Percentiles rank a stretch among this genome's conserved stretches.
These are phyloP conservation scores for Lates japonicus DNA, from an alignment of 2,797 vertebrate genomes.

Conservation along the genomic window DNA sequence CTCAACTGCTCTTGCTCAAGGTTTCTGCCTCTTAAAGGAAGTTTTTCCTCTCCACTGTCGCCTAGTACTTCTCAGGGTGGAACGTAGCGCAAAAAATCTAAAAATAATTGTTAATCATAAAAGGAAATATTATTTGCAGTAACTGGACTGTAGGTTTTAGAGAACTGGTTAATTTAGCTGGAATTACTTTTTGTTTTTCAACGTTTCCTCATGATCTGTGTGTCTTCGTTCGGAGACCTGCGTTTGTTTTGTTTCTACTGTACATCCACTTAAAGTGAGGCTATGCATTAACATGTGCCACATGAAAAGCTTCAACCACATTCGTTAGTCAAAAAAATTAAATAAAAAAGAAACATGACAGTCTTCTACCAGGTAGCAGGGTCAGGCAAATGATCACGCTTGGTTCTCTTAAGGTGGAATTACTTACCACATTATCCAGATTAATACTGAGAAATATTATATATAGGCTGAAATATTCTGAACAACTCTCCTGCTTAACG, in stretches of 20 bases:
- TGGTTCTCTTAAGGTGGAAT: constrained; percentile 47
- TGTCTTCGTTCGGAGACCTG: neutral
- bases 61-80: no score
- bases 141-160: no score
- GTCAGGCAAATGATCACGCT: constrained; percentile 74
- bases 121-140: no score
- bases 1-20: no score
- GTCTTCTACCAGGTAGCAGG: constrained; percentile 63
- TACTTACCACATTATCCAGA: neutral
- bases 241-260: constrained; percentile 21
- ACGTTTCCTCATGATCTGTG: no score
- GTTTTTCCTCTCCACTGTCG: no score
- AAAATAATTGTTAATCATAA: no score
- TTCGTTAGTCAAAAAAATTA: constrained; percentile 42
- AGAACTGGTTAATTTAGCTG: no score
- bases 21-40: no score
- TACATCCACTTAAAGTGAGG: constrained; percentile 22
- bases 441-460: no score
- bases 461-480: neutral
- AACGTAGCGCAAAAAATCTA: no score
- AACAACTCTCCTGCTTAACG: neutral
- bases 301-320: constrained; percentile 48
- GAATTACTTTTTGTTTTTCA: no score
- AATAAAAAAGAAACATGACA: constrained; percentile 13
- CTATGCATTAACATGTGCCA: constrained; percentile 27